Evolutionary conservation across 1,140 invertebrate genomes (phyloP).

Genomic region (Ostrea edulis): DNA sequence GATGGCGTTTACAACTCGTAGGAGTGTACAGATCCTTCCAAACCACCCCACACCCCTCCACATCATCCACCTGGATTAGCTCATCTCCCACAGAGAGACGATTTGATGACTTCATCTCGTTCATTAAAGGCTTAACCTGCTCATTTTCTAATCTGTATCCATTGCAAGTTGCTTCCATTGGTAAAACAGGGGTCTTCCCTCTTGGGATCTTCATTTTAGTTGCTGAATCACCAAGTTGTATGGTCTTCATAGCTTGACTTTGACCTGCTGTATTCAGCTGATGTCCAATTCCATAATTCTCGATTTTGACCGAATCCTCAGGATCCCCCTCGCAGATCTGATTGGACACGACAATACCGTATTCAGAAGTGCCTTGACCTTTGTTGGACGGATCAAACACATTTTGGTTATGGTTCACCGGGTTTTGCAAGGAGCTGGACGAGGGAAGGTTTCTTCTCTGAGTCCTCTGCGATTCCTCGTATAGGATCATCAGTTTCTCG

Average conservation of each 20-base stretch:
- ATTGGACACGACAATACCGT: not conserved
- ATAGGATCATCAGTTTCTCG: constrained; percentile 49
- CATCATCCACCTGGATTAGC: not conserved
- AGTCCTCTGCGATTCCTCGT: constrained; percentile 44
- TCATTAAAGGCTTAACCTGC: not conserved
- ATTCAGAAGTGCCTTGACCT: not conserved
- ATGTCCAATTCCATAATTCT: not conserved
- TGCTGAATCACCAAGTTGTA: not conserved
- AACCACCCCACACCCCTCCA: not conserved
- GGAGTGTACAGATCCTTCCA: not conserved
- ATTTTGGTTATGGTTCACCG: not conserved
- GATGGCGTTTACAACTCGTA: not conserved
- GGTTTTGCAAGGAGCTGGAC: not conserved
- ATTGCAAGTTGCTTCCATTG: not conserved
- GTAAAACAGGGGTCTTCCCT: not conserved
- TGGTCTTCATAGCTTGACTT: not conserved
- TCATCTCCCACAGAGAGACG: not conserved
- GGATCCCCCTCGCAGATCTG: not conserved
- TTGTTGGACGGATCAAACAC: not conserved
- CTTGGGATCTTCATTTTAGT: not conserved
- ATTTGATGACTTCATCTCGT: not conserved
- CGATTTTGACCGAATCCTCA: not conserved
- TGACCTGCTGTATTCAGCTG: not conserved
- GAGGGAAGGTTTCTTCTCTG: constrained; percentile 16
- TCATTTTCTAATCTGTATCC: not conserved